Evolutionary conservation across 2,113 vertebrate genomes (phyloP).

Genomic region (Mirounga angustirostris): DNA sequence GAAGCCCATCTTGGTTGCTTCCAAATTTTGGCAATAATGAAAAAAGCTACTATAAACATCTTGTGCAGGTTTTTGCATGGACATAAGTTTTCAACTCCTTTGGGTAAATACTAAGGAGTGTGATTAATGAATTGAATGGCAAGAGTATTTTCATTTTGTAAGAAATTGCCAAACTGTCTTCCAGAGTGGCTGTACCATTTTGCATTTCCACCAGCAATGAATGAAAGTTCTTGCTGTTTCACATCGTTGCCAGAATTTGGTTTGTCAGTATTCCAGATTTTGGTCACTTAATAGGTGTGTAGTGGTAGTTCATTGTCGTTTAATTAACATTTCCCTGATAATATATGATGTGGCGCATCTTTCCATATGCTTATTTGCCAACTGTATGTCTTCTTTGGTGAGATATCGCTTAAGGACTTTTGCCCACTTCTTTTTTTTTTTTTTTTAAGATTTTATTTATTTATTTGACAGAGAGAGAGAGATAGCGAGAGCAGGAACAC

Average conservation of each 20-base stretch:
- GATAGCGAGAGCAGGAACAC: too few relatives aligned
- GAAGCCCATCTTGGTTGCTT: background rate
- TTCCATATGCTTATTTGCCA: background rate
- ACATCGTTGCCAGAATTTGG: background rate
- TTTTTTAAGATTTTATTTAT: too few relatives aligned
- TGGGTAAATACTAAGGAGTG: background rate
- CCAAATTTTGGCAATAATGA: background rate
- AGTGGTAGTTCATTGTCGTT: background rate
- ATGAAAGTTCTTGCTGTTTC: background rate
- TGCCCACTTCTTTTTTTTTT: background rate
- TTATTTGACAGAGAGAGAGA: too few relatives aligned
- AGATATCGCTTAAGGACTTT: background rate
- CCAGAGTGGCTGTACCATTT: background rate
- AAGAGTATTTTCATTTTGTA: background rate
- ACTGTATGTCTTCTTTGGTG: background rate
- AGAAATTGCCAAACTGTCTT: background rate
- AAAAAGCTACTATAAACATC: background rate
- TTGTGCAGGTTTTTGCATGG: background rate
- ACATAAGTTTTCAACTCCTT: background rate
- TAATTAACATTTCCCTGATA: background rate
- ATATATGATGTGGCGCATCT: background rate
- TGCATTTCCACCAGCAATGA: background rate
- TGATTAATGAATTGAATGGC: background rate
- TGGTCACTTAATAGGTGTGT: background rate
- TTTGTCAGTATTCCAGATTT: background rate